Conservation (phyloP, 2,888 invertebrate species). For the Melanchra persicariae region DNA sequence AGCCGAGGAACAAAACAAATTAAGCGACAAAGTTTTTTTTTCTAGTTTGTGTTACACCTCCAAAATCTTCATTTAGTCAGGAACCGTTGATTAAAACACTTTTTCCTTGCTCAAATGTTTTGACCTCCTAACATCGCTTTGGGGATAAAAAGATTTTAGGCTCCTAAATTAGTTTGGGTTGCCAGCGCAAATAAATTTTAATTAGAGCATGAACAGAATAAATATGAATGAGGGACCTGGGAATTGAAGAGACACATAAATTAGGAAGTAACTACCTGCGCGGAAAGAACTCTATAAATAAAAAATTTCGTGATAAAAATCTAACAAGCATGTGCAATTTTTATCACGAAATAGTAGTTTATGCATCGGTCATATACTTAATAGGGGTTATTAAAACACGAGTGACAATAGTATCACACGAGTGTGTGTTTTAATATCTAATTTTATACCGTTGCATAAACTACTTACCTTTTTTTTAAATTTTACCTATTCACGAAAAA, state of each 20-base stretch:
- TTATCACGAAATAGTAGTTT: not conserved
- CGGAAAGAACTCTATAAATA: not conserved
- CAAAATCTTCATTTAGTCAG: conserved; percentile 7
- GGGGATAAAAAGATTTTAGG: conserved; percentile 18
- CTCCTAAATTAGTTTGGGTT: conserved; percentile 11
- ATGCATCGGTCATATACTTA: no score
- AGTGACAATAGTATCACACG: no score
- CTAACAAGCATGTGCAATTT: not conserved
- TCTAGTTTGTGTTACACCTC: not conserved
- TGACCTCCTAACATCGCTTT: not conserved
- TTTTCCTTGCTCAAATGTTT: not conserved
- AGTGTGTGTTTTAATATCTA: no score
- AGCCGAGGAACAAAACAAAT: not conserved
- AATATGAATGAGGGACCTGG: conserved; percentile 22
- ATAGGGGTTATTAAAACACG: no score
- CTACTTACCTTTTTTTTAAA: no score
- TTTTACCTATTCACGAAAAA: no score
- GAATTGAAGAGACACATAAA: conserved; percentile 18
- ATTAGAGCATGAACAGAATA: conserved; percentile 25
- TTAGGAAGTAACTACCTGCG: not conserved
- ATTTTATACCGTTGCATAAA: no score
- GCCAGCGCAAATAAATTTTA: conserved; percentile 30
- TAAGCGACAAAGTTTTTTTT: conserved; percentile 1
- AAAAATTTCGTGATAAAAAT: not conserved
- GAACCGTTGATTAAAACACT: conserved; percentile 17